Percentiles rank a stretch among this genome's conserved stretches.
Evolutionary conservation across 53 echinoderm and acorn worm species (phyloP).

Genomic region (Echinometra lucunter): DNA sequence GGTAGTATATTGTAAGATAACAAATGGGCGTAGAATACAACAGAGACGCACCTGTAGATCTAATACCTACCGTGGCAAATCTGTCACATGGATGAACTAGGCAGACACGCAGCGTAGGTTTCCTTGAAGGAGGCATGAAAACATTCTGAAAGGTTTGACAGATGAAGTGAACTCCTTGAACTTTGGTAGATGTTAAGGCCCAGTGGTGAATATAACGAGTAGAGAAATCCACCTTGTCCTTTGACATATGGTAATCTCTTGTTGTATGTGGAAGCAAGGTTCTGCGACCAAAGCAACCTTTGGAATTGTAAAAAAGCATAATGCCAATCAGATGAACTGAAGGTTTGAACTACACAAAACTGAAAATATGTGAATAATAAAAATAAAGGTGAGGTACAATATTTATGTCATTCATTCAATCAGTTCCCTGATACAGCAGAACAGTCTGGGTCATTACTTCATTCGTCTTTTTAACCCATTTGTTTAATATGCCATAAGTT

Average conservation of each 20-base stretch:
- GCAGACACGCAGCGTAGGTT: not conserved
- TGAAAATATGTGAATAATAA: not conserved
- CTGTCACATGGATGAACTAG: not conserved
- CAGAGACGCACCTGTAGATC: too few species aligned
- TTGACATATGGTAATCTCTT: not conserved
- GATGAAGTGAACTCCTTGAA: not conserved
- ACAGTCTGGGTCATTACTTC: too few species aligned
- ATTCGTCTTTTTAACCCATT: too few species aligned
- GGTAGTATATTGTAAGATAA: too few species aligned
- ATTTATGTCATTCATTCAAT: too few species aligned
- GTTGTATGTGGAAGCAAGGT: not conserved
- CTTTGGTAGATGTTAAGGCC: not conserved
- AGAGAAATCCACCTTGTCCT: not conserved
- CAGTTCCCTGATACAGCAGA: too few species aligned
- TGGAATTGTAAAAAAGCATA: not conserved
- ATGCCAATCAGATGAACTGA: not conserved
- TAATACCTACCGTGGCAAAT: not conserved
- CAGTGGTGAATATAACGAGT: not conserved
- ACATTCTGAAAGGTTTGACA: not conserved
- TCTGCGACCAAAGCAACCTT: slow-evolving; percentile 9
- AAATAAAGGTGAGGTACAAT: too few species aligned
- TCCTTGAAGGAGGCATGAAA: not conserved
- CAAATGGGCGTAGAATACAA: too few species aligned
- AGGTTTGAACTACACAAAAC: not conserved
- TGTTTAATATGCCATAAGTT: too few species aligned